Base-by-base conservation (phyloP, 64 coral and sea anemone species). In the Anthopleura sola region DNA sequence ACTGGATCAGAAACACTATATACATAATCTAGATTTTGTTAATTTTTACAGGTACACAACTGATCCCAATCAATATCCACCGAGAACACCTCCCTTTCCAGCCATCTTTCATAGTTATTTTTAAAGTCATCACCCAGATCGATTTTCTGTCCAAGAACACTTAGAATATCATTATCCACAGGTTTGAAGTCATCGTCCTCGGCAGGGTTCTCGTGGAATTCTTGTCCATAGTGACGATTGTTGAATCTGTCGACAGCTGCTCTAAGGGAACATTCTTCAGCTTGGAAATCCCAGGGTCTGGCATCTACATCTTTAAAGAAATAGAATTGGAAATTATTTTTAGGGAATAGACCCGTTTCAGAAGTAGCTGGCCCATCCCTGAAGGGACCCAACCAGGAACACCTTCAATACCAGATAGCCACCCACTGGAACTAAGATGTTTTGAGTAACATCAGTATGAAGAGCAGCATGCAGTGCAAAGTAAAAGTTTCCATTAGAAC, bases 201-300 rank as follows among this genome's bases (percentile, higher is more conserved):
- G 14, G n/a, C 36, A 37, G 34, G 78, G 55, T 82, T 85, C 8
- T 66, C 89, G 29, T 78, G 75, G 21, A 24, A 86, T 23, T 92
- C 90, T 50, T 84, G 49, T n/a, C 79, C 93, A 46, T 99, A 99
- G 85, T 89, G 87, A 34, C 89, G 78, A 87, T 88, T 95, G 85
- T 99, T 99, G 46, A 99, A 99, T 18, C 90, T 86, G 91, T 99
- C 97, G 3, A 99, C 93, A 78, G 89, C 94, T 76, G 93, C 64
- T 23, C 93, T 86, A 13, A 99, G 87, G 0, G 97, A 90, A 56
- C 93, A 87, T 87, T 99, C 97, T 33, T 99, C 97, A 18, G 90
- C 97, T 92, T 99, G 97, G 44, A 99, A 94, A 86, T 99, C 97
- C 92, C 92, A 99, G 24, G 97, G 97, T 7, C 97, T 88, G 0